Base-by-base conservation (phyloP, 2,797 vertebrate species). In the Sardinella longiceps region DNA sequence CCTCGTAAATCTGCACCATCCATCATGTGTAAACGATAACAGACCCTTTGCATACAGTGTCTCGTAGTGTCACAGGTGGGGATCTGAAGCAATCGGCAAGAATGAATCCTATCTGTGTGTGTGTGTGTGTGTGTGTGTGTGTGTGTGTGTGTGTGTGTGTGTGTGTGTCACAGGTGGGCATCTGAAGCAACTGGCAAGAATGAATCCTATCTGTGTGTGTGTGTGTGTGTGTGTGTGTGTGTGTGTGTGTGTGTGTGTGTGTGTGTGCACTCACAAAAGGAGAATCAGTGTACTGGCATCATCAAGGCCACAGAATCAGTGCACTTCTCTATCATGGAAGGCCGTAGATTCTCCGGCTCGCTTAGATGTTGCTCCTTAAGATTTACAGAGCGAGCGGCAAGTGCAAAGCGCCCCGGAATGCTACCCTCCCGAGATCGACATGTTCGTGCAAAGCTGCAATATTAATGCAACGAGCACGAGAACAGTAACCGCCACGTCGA, bases 381-480 rank as follows among this genome's bases (percentile, higher is more conserved):
- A 70, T 74, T 74, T 74, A 7, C 30, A 30, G 33, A 18, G 33
- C 14, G 33, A 18, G 66, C 14, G 2, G 15, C 30, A 66, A 28
- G 82, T 80, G 39, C 86, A 87, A 89, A 85, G 86, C n/a, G n/a
- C n/a, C 83, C 84, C 83, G 83, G 87, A 88, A 88, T 48, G 89
- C 88, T 93, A 91, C 89, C 89, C 87, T 93, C 92, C 89, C 80
- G 89, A 56, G 91, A 89, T 88, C 90, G 91, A 92, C 92, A 91
- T 87, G 85, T 93, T 91, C 87, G 48, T 15, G 15, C 51, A 87
- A 88, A 85, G 89, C 93, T 95, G 94, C 95, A 95, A 95, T 95
- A 95, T 96, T 91, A 93, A 95, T 94, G 92, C 89, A 91, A 89
- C 88, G 92, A 92, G 94, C 91, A 92, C n/a, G n/a, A 87, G 91